These are phyloP conservation scores for Andinoacara biseriatus DNA, from an alignment of 2,113 vertebrate species.

Conservation along the genomic window DNA sequence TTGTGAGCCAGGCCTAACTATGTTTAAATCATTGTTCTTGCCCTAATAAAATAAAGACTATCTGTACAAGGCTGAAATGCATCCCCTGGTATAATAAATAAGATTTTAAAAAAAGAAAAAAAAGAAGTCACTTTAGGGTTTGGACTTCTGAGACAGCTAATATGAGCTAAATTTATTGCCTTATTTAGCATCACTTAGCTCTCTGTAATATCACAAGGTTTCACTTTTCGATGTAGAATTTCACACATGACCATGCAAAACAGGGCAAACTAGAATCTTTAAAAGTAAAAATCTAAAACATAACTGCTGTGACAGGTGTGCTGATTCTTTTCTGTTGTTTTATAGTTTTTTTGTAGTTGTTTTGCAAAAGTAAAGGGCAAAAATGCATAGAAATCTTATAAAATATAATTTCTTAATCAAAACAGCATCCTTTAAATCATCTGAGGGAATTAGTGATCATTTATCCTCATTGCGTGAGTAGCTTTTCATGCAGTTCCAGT, in stretches of 20 bases:
- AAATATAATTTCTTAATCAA: not conserved
- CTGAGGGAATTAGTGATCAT: not conserved
- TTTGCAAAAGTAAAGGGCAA: not conserved
- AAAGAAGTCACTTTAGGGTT: not conserved
- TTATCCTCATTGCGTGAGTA: not conserved
- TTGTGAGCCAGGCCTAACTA: not conserved
- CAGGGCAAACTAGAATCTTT: not conserved
- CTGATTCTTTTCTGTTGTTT: no score
- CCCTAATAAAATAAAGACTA: not conserved
- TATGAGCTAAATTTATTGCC: not conserved
- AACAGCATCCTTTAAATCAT: not conserved
- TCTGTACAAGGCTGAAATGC: not conserved
- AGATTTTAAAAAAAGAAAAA: not conserved
- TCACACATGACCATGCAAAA: conserved; percentile 13
- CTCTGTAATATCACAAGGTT: not conserved
- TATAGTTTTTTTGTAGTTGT: no score
- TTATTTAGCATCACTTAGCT: not conserved
- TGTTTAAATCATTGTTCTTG: not conserved
- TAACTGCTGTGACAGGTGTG: no score
- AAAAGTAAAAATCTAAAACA: conserved; percentile 3
- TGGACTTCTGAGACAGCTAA: not conserved
- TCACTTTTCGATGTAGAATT: conserved; percentile 16
- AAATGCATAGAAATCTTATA: not conserved
- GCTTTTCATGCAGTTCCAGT: not conserved
- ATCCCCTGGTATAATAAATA: not conserved